A percentile compares a stretch with the other conserved stretches of the same genome.
phyloP scores from a whole-genome alignment of 2,888 invertebrate species.

The Flexamia atlantica region DNA sequence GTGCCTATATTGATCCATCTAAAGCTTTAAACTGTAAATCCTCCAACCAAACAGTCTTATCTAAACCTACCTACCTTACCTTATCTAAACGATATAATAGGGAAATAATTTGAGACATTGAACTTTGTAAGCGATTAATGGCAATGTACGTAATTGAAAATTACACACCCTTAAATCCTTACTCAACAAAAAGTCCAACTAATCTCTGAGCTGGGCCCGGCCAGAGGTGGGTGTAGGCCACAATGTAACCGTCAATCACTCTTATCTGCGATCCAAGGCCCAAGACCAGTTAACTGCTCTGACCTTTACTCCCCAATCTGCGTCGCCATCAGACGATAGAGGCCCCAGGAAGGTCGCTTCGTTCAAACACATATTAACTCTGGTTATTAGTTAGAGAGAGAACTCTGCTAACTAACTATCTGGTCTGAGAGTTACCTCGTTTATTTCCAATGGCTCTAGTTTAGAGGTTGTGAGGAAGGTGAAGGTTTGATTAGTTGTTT shows the following conservation, averaged over 20 bases:
- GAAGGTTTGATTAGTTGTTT: too few relatives aligned
- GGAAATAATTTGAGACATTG: too few relatives aligned
- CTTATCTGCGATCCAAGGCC: slow-evolving; percentile 35
- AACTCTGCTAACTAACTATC: not conserved
- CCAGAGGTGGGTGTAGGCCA: slow-evolving; percentile 1
- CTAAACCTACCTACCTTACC: too few relatives aligned
- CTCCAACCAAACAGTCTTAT: too few relatives aligned
- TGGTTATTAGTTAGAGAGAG: too few relatives aligned
- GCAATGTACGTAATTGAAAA: too few relatives aligned
- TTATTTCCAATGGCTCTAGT: not conserved
- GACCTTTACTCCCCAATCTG: slow-evolving; percentile 25
- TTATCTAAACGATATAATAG: too few relatives aligned
- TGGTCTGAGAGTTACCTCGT: not conserved
- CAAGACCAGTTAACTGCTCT: slow-evolving; percentile 21
- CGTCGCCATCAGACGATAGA: not conserved
- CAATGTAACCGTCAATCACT: slow-evolving; percentile 14
- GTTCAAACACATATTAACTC: not conserved
- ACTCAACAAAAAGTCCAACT: not conserved
- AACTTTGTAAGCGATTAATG: too few relatives aligned
- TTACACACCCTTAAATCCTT: not conserved
- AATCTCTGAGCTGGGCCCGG: not conserved
- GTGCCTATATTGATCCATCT: too few relatives aligned
- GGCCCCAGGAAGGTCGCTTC: not conserved
- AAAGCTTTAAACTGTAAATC: too few relatives aligned
- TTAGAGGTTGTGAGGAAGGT: not conserved